These are phyloP conservation scores for Leptopilina clavipes DNA, from an alignment of 1,140 invertebrate genomes.

Conservation along the genomic window DNA sequence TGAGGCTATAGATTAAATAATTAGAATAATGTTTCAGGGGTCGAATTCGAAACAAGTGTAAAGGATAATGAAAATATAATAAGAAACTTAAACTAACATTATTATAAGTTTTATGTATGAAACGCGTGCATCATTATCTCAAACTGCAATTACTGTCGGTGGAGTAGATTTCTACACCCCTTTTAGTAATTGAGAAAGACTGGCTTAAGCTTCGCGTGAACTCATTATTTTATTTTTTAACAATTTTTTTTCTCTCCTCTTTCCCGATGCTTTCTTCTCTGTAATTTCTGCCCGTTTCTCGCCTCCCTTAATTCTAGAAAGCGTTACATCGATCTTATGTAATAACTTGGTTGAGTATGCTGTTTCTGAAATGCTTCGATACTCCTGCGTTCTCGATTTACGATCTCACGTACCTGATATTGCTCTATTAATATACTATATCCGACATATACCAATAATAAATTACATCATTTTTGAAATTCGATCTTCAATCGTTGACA, in stretches of 20 bases:
- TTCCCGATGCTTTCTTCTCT: not conserved
- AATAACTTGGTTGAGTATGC: slow-evolving; percentile 28
- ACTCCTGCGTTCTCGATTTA: slow-evolving; percentile 27
- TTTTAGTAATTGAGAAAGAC: slow-evolving; percentile 26
- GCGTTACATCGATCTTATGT: slow-evolving; percentile 17
- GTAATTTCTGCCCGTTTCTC: slow-evolving; percentile 26
- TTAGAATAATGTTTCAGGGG: too few species aligned
- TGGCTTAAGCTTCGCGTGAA: slow-evolving; percentile 19
- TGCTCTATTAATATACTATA: not conserved
- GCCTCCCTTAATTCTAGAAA: slow-evolving; percentile 23
- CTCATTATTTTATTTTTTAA: slow-evolving; percentile 26
- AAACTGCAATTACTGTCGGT: slow-evolving; percentile 26
- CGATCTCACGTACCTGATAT: slow-evolving; percentile 8
- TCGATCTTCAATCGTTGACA: not conserved
- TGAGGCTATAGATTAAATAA: too few species aligned
- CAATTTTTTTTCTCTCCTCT: not conserved
- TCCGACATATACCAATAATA: not conserved
- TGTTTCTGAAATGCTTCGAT: slow-evolving; percentile 28
- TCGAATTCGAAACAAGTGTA: not conserved
- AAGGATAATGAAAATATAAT: not conserved
- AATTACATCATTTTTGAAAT: not conserved
- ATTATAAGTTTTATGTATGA: slow-evolving; percentile 12
- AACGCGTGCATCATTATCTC: slow-evolving; percentile 23
- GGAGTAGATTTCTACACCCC: slow-evolving; percentile 14
- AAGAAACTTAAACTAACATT: slow-evolving; percentile 4